Base-by-base conservation (phyloP, 2,888 invertebrate genomes). In the Acanthococcus lagerstroemiae region DNA sequence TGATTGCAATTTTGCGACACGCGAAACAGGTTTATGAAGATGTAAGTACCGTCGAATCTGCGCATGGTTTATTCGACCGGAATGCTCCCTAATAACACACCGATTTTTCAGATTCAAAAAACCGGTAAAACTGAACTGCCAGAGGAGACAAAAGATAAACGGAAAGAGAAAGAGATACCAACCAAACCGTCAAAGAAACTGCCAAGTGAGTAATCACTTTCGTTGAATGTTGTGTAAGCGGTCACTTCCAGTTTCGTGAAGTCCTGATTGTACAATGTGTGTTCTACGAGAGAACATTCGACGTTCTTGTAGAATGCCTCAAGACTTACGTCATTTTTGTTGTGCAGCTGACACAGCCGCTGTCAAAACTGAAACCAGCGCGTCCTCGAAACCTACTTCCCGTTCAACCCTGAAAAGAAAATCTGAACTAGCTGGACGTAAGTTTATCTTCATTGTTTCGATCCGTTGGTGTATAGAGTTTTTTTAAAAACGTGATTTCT, bases 1-100 rank as follows among this genome's bases (percentile, higher is more conserved):
- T 84, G 71, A 84, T 84, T 68, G 81, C 83, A 12, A 84, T 84
- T 67, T 73, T 85, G 7, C 80, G 83, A 71, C 83, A 84, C 73
- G 82, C 84, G 0, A 84, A 83, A 71, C 77, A 78, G 69, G 80
- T 80, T 7, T 79, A 81, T 26, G 80, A 80, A 68, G 80, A 82
- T 75, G 73, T 73, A 67, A 66, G 69, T 65, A 7, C 4, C 15
- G 15, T 7, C 37, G 22, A 25, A 19, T 55, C 15, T 15, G 54
- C 37, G 12, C 22, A 1, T 3, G 17, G 17, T 30, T 55, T 55
- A 55, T n/a, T n/a, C n/a, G n/a, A n/a, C n/a, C n/a, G n/a, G n/a
- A n/a, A n/a, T n/a, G n/a, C n/a, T n/a, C n/a, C 15, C 15, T 15
- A 37, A 15, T 37, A 2, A 15, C n/a, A 37, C n/a, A 9, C 1